Base-by-base conservation (phyloP, 2,797 vertebrate genomes). In the Otolemur crassicaudatus region DNA sequence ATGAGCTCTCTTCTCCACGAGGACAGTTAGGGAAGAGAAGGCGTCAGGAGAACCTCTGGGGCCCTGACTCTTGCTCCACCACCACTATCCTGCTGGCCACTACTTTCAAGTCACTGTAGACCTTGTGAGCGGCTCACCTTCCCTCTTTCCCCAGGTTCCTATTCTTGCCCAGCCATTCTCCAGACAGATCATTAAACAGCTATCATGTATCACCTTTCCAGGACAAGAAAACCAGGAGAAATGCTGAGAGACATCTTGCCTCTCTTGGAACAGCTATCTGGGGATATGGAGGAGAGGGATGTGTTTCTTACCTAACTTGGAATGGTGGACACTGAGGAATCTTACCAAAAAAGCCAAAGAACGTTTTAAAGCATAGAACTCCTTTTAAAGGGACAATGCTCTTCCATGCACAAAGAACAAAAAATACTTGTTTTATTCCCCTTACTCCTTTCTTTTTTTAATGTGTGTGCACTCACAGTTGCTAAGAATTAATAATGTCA, bases 401-500 rank as follows among this genome's bases (percentile, higher is more conserved):
- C 91, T 95, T 80, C 73, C 29, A 61, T 40, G 87, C 29, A 81
- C 31, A 87, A 96, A 90, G 81, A 70, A 58, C 73, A 43, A 67
- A 75, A 75, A 84, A 58, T 94, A 72, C 63, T 94, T 79, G 12
- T 79, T 94, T 82, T 27, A 22, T 90, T 53, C 53, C 89, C 73
- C 25, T 19, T 69, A n/a, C 65, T 69, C 83, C 75, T 73, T 23
- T 43, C 76, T 70, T 81, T 70, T 61, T 72, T 31, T n/a, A 65
- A n/a, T 75, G 75, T 14, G 1, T 87, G 88, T 85, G 56, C 58
- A 60, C 65, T 92, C 70, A 88, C 19, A 80, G 49, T 93, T 88
- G 75, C 94, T 94, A 87, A 94, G 90, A 97, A 96, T 97, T 94
- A 93, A 97, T 93, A 94, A 79, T 87, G 43, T 90, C 82, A 89